A percentile compares a stretch with the other conserved stretches of the same genome.
phyloP scores from a whole-genome alignment of 2,113 vertebrate genomes.

The Gobiocypris rarus region DNA sequence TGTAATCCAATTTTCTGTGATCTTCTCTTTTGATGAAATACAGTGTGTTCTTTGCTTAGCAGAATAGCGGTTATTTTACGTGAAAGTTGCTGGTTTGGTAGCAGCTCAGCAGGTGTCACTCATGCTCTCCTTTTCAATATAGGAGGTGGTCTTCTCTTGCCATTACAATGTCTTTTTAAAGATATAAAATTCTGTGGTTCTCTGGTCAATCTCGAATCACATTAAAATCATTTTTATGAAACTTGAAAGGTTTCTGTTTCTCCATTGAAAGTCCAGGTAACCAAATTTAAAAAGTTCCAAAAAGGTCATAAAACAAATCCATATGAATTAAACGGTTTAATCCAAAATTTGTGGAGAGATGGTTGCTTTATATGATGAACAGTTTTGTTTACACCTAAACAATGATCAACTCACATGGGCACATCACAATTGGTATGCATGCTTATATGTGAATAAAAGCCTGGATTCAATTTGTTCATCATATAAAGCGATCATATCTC shows the following conservation, averaged over 20 bases:
- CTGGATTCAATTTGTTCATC: no score
- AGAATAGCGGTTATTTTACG: background rate
- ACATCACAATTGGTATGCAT: no score
- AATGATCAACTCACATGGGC: no score
- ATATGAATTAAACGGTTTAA: no score
- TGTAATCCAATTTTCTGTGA: background rate
- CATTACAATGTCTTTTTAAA: background rate
- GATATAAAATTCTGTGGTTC: background rate
- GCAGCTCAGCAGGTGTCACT: background rate
- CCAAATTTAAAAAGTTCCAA: no score
- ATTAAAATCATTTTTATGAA: background rate
- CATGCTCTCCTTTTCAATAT: background rate
- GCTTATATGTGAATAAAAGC: no score
- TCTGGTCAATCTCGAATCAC: no score
- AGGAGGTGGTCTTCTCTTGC: background rate
- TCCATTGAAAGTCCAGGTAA: background rate
- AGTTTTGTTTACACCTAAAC: no score
- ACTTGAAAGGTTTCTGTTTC: background rate
- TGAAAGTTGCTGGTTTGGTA: background rate
- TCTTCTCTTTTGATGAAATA: constrained; percentile 5
- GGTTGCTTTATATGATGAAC: no score
- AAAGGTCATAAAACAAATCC: background rate
- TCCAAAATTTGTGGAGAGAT: no score
- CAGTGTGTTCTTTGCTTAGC: background rate
- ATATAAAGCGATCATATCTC: no score